Base-by-base conservation (phyloP, 2,797 vertebrate species). In the Takifugu rubripes region DNA sequence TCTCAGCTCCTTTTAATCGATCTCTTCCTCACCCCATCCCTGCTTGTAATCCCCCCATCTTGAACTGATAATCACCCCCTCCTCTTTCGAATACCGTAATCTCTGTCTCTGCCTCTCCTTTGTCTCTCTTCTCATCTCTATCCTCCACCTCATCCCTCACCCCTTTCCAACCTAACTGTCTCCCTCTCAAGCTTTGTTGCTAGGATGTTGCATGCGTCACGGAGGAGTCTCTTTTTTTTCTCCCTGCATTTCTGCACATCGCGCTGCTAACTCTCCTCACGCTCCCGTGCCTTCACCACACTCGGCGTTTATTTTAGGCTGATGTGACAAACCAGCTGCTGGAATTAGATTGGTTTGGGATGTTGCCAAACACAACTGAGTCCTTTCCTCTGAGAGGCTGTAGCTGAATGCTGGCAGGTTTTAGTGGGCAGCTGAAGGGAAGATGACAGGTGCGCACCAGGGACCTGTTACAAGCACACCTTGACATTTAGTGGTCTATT, bases 401-500 rank as follows among this genome's bases (percentile, higher is more conserved):
- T 66, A 80, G 61, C 66, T 65, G 62, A 77, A 70, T 54, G 61
- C 44, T 58, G 66, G 72, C 79, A 78, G 74, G 43, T 78, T 77
- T 80, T 82, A 78, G 74, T 67, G 68, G 56, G 58, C 49, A 79
- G 64, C 64, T 59, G 62, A 62, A 77, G 59, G 53, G 61, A 72
- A 72, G 79, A 78, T 73, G 79, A 74, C 76, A 81, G 83, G 73
- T 74, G 59, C 64, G 68, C 81, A 79, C 76, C 61, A 66, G 77
- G 70, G 82, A 81, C 72, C 78, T 71, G 78, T 81, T 83, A 72
- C 59, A 78, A 66, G 58, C 49, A 74, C 55, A 74, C 74, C 64
- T 59, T 79, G 73, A 82, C 70, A 80, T 80, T 83, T 70, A 65
- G 57, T 79, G 33, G 64, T 65, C 31, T 45, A 36, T 44, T 50